Conservation (phyloP, 2,888 invertebrate species). For the Thalpophila matura region DNA sequence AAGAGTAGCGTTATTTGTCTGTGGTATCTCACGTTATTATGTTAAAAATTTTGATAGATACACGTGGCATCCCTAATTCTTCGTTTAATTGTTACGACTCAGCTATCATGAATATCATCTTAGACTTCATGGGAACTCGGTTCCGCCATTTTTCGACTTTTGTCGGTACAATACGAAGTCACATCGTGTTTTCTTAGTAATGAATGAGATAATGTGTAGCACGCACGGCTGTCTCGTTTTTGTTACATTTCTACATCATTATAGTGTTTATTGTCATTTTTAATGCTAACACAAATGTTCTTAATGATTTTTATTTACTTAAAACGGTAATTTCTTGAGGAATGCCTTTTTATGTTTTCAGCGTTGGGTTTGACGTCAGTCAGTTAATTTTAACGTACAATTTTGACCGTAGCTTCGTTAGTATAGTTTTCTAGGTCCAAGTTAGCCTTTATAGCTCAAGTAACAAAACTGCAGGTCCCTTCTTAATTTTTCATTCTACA, state of each 20-base stretch:
- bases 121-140: conserved; percentile 86
- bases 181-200: conserved; percentile 83
- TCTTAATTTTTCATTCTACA: too few species aligned
- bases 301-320: conserved; percentile 76
- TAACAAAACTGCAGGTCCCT: too few species aligned
- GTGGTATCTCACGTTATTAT: neutral
- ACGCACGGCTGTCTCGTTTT: conserved; percentile 74
- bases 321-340: conserved; percentile 72
- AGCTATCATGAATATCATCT: conserved; percentile 84
- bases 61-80: conserved; percentile 61
- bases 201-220: conserved; percentile 83
- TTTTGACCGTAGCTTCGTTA: neutral
- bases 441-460: too few species aligned
- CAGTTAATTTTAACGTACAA: neutral
- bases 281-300: conserved; percentile 77
- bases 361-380: neutral
- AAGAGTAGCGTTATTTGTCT: too few species aligned
- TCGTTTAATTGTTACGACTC: conserved; percentile 87
- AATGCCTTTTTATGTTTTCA: conserved; percentile 28
- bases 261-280: conserved; percentile 79
- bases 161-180: conserved; percentile 75
- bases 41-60: neutral
- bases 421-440: neutral
- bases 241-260: conserved; percentile 75
- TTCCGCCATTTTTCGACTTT: conserved; percentile 83